Percentiles rank a stretch among this genome's conserved stretches.
Conservation (phyloP, 2,888 invertebrate species). For the Lysandra coridon region DNA sequence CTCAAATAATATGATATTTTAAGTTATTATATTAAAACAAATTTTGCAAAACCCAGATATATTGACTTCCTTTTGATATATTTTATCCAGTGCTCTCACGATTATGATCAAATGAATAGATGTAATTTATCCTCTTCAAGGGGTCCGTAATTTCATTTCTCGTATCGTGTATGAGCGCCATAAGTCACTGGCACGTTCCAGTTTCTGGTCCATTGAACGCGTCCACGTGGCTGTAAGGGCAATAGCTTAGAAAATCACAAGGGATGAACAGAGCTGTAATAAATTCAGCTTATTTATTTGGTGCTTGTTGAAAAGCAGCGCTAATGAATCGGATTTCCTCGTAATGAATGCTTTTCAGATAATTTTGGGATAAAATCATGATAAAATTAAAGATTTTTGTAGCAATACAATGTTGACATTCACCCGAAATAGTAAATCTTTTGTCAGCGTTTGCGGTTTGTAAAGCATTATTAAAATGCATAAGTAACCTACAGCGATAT, state of each 20-base stretch:
- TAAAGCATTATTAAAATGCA: too few relatives aligned
- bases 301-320: not conserved
- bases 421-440: too few relatives aligned
- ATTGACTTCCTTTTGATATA: not conserved
- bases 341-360: too few relatives aligned
- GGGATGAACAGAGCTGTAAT: not conserved
- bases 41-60: too few relatives aligned
- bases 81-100: not conserved
- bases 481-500: too few relatives aligned
- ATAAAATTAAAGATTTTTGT: too few relatives aligned
- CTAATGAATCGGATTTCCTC: not conserved
- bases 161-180: constrained; percentile 5
- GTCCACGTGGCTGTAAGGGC: constrained; percentile 41
- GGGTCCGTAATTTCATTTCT: not conserved
- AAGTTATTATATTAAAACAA: too few relatives aligned
- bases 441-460: too few relatives aligned
- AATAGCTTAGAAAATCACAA: constrained; percentile 1
- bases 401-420: too few relatives aligned
- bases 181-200: constrained; percentile 41
- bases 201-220: constrained; percentile 50
- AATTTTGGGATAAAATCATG: too few relatives aligned
- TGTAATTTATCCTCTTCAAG: constrained; percentile 14
- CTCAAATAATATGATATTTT: too few relatives aligned
- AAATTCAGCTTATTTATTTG: not conserved
- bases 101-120: constrained; percentile 4